phyloP scores from a whole-genome alignment of 1,140 invertebrate genomes.

The Drosophila miranda region DNA sequence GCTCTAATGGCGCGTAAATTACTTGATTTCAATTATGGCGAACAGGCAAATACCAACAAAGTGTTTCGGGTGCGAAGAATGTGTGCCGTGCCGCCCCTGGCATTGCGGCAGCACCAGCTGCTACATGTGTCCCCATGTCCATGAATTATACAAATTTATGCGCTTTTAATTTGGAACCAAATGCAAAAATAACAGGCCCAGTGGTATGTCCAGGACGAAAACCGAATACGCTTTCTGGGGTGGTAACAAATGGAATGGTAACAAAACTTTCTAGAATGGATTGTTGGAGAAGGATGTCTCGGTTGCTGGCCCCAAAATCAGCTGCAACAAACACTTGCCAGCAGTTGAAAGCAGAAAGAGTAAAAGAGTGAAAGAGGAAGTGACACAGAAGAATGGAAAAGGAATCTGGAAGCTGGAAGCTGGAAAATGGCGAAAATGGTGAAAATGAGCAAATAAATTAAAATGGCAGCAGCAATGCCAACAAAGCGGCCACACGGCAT shows the following conservation, averaged over 20 bases:
- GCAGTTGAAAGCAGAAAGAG: slow-evolving; percentile 2
- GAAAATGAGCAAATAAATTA: slow-evolving; percentile 81
- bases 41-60: slow-evolving; percentile 15
- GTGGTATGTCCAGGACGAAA: not conserved
- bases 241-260: no score
- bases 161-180: slow-evolving; percentile 65
- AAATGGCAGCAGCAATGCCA: slow-evolving; percentile 50
- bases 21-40: slow-evolving; percentile 66
- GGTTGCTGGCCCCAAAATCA: slow-evolving; percentile 15
- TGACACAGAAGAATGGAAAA: not conserved
- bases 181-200: slow-evolving; percentile 49
- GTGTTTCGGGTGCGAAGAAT: slow-evolving; percentile 4
- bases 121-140: slow-evolving; percentile 53
- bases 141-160: slow-evolving; percentile 72
- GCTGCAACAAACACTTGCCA: slow-evolving; percentile 31
- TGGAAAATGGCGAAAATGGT: slow-evolving; percentile 72
- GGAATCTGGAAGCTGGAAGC: slow-evolving; percentile 40
- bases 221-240: slow-evolving; percentile 4
- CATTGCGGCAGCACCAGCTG: slow-evolving; percentile 33
- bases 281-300: not conserved
- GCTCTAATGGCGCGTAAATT: slow-evolving; percentile 73
- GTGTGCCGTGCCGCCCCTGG: slow-evolving; percentile 9
- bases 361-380: slow-evolving; percentile 2
- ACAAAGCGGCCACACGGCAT: slow-evolving; percentile 61
- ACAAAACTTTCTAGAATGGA: no score